phyloP scores from a whole-genome alignment of 2,888 invertebrate species.

The Nasonia oneida region DNA sequence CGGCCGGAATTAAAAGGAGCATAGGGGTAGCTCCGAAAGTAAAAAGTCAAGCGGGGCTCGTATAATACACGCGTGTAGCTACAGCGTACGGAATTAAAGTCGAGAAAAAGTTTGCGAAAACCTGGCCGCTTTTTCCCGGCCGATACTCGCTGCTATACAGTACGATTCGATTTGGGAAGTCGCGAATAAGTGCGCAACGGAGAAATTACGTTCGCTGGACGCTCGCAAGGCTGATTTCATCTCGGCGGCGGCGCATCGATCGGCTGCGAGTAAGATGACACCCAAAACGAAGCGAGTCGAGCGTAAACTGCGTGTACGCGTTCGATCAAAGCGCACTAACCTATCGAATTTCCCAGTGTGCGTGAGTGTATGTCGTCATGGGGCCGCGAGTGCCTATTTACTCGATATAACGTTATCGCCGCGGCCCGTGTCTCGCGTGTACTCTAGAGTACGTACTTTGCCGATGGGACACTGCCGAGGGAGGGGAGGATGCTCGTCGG shows the following conservation, averaged over 20 bases:
- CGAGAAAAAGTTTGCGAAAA: not conserved
- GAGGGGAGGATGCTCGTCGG: not conserved
- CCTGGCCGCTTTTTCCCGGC: not conserved
- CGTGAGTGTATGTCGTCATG: not conserved
- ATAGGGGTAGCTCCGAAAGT: not conserved
- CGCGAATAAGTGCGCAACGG: too few relatives aligned
- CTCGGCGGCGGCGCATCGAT: not conserved
- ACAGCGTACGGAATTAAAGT: not conserved
- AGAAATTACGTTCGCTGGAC: not conserved
- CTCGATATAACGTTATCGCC: conserved; percentile 47
- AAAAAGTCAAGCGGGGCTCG: not conserved
- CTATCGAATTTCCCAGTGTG: conserved; percentile 9
- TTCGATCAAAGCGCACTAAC: conserved; percentile 23
- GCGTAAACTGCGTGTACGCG: conserved; percentile 31
- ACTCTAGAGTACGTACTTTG: conserved; percentile 32
- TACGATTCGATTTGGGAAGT: not conserved
- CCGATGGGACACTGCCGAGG: not conserved
- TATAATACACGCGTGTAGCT: not conserved
- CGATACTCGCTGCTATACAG: not conserved
- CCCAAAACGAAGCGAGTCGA: conserved; percentile 14
- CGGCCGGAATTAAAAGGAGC: conserved; percentile 38
- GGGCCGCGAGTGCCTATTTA: conserved; percentile 34
- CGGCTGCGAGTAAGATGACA: conserved; percentile 29
- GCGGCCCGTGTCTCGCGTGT: not conserved
- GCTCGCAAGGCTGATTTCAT: not conserved